A percentile compares a stretch with the other conserved stretches of the same genome.
Evolutionary conservation across 2,113 vertebrate species (phyloP).

Genomic region (Channa maculata): DNA sequence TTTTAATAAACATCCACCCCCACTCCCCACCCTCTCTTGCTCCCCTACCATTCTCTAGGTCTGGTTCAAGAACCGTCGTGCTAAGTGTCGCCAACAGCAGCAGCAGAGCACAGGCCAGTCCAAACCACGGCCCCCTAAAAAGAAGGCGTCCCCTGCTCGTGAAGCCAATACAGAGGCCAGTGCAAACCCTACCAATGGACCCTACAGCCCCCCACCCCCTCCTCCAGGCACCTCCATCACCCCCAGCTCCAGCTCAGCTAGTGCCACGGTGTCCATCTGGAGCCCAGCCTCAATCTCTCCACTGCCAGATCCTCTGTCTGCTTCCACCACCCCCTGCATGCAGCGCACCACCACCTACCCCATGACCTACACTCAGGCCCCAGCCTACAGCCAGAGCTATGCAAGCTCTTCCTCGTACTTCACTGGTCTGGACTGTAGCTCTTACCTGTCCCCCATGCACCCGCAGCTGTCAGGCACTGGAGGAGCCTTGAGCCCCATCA

Average conservation of each 20-base stretch:
- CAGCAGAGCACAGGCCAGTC: conserved; percentile 88
- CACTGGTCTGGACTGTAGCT: conserved; percentile 88
- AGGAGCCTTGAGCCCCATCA: conserved; percentile 87
- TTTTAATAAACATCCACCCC: too few relatives aligned
- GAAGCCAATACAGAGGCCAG: conserved; percentile 76
- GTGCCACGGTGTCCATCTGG: conserved; percentile 89
- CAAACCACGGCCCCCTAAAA: conserved; percentile 87
- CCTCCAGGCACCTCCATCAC: conserved; percentile 81
- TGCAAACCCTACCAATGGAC: conserved; percentile 73
- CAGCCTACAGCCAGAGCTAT: conserved; percentile 87
- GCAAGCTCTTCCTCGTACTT: conserved; percentile 87
- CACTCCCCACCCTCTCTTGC: neutral
- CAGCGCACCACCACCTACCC: conserved; percentile 86
- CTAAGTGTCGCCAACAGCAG: conserved; percentile 90
- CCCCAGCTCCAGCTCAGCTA: conserved; percentile 84
- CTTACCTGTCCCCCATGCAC: conserved; percentile 92
- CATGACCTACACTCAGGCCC: conserved; percentile 87
- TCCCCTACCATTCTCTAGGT: conserved; percentile 72
- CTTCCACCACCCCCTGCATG: conserved; percentile 82
- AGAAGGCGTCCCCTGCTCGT: conserved; percentile 85
- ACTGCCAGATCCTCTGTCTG: conserved; percentile 85
- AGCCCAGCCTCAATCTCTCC: conserved; percentile 90
- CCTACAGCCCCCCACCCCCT: conserved; percentile 84
- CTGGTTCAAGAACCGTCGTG: conserved; percentile 90
- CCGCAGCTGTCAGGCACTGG: conserved; percentile 87